Conservation (phyloP, 2,113 vertebrate genomes). For the Tylochromis polylepis region DNA sequence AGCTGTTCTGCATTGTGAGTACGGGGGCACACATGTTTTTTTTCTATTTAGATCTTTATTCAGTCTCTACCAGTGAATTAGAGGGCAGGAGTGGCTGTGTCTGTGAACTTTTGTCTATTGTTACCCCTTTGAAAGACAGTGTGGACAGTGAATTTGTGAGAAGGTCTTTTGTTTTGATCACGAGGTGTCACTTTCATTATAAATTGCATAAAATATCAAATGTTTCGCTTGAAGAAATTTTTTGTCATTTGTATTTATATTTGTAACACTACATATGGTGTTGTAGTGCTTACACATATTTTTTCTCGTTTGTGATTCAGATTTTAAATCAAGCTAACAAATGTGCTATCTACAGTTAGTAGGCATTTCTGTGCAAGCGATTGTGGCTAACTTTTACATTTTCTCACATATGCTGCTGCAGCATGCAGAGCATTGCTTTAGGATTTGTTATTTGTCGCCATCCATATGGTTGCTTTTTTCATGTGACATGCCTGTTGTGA, state of each 20-base stretch:
- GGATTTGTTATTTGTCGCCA: not conserved
- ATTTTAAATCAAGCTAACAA: not conserved
- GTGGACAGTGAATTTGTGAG: not conserved
- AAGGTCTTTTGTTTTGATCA: not conserved
- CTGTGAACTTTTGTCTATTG: constrained; percentile 18
- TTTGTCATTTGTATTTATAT: not conserved
- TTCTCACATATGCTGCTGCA: not conserved
- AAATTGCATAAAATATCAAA: not conserved
- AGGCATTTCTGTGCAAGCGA: not conserved
- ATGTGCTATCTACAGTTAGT: not conserved
- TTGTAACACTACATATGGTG: not conserved
- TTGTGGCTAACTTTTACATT: not conserved
- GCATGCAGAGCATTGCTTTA: not conserved
- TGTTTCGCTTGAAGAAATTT: not conserved
- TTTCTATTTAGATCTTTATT: constrained; percentile 22
- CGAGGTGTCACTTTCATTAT: not conserved
- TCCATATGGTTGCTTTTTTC: not conserved
- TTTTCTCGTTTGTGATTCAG: not conserved
- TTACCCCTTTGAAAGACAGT: not conserved
- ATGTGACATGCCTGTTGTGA: not conserved
- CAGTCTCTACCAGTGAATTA: not conserved
- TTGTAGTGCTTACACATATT: not conserved
- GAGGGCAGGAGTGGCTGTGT: constrained; percentile 17
- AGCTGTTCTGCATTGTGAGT: constrained; percentile 71
- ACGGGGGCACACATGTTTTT: constrained; percentile 19